phyloP scores from a whole-genome alignment of 2,888 invertebrate species.

The Endomychus coccineus region DNA sequence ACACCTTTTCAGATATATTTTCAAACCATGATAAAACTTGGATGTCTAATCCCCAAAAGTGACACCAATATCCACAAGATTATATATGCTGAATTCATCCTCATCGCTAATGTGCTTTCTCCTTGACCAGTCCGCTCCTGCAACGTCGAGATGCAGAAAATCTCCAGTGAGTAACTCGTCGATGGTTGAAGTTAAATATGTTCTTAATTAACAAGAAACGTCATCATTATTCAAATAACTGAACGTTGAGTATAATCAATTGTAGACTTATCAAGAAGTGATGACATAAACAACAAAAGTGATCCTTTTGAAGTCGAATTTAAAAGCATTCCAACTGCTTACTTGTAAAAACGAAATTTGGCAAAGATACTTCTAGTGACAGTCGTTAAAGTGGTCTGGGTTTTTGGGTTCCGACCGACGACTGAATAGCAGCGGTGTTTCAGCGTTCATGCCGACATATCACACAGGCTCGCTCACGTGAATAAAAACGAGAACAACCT shows the following conservation, averaged over 20 bases:
- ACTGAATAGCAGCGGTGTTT: slow-evolving; percentile 20
- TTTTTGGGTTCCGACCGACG: slow-evolving; percentile 6
- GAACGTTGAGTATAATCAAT: slow-evolving; percentile 8
- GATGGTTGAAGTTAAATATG: too few species aligned
- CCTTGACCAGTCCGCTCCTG: too few species aligned
- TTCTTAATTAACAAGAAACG: slow-evolving; percentile 12
- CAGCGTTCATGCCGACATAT: slow-evolving; percentile 29
- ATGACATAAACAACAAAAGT: slow-evolving; percentile 14
- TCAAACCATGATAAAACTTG: too few species aligned
- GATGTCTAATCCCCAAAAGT: too few species aligned
- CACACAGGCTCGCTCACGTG: slow-evolving; percentile 19
- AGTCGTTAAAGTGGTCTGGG: slow-evolving; percentile 10
- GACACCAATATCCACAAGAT: too few species aligned
- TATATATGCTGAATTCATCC: too few species aligned
- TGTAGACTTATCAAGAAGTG: slow-evolving; percentile 14
- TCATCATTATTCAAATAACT: slow-evolving; percentile 12
- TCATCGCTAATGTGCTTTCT: too few species aligned
- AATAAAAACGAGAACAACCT: slow-evolving; percentile 34
- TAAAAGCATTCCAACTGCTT: slow-evolving; percentile 9
- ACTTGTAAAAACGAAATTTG: slow-evolving; percentile 5
- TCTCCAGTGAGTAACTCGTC: too few species aligned
- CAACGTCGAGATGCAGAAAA: too few species aligned
- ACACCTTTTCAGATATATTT: too few species aligned
- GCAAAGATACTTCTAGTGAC: slow-evolving; percentile 8
- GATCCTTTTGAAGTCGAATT: slow-evolving; percentile 11